Conservation (phyloP, 1,140 invertebrate species). For the Grapholita molesta region DNA sequence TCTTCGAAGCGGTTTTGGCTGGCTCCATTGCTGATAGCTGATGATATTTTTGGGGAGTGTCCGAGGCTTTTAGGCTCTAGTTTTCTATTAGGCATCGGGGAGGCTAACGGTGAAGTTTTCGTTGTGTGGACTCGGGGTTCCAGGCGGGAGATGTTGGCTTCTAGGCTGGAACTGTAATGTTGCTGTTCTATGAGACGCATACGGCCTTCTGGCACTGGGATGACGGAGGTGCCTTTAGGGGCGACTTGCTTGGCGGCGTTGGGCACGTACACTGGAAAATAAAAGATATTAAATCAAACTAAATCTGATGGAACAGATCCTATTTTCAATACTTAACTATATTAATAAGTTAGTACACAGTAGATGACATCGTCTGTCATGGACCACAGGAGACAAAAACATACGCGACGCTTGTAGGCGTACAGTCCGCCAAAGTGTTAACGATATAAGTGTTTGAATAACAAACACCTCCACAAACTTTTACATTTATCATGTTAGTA, state of each 20-base stretch:
- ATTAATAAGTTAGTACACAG: too few species aligned
- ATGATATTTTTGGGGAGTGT: constrained; percentile 58
- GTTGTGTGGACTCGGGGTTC: constrained; percentile 39
- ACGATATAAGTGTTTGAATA: too few species aligned
- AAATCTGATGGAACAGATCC: not conserved
- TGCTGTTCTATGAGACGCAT: constrained; percentile 76
- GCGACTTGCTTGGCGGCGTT: constrained; percentile 57
- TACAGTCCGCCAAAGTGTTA: too few species aligned
- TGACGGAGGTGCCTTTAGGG: constrained; percentile 57
- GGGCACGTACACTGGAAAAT: constrained; percentile 52
- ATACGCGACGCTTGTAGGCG: too few species aligned
- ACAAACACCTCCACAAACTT: too few species aligned
- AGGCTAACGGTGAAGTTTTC: constrained; percentile 35
- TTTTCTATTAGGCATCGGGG: constrained; percentile 31
- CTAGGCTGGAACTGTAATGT: constrained; percentile 80
- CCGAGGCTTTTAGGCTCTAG: constrained; percentile 21
- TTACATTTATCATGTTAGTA: too few species aligned
- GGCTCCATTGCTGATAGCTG: constrained; percentile 57
- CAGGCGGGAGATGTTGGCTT: constrained; percentile 77
- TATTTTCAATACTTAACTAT: too few species aligned
- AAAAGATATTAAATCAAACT: not conserved
- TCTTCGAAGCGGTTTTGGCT: constrained; percentile 79
- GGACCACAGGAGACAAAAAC: too few species aligned
- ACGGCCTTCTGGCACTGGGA: constrained; percentile 75
- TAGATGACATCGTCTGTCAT: too few species aligned